Base-by-base conservation (phyloP, 1,140 invertebrate species). In the Physella acuta region DNA sequence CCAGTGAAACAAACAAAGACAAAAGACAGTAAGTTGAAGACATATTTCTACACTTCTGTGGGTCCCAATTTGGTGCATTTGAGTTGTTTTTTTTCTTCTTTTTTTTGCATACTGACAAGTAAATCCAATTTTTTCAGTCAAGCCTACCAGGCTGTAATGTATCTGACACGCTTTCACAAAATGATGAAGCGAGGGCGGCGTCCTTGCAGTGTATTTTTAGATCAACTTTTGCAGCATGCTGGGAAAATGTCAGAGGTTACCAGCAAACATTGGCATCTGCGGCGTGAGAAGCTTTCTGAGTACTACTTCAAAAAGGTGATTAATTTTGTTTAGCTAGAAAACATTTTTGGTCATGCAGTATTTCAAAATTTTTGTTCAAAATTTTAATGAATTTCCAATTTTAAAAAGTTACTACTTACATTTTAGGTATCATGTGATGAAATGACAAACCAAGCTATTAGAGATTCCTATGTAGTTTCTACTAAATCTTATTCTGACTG, bases 121-220 rank as follows among this genome's bases (percentile, higher is more conserved):
- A n/a, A n/a, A n/a, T n/a, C n/a, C n/a, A 49, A 49, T 49, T 14
- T 14, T 14, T 79, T 14, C 77, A 85, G 84, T 59, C 80, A 82
- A 79, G 94, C 94, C 0, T 86, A 92, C 70, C 89, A 90, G 31
- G 93, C 94, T 0, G 89, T 96, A 1, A 90, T 89, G 0, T 92
- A 92, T 14, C 82, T 97, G 24, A 81, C 58, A 59, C 87, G 90
- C 33, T 89, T 95, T 64, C 92, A 94, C 80, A 79, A 84, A 20
- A 89, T 94, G 87, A 89, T 94, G 81, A 91, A 92, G 68, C 88
- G 90, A 63, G 88, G 92, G 70, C 91, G 92, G 0, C 89, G 90
- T 0, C 92, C 91, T 11, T 89, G 90, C 74, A 93, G 92, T 81
- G 84, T 96, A 2, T 94, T 93, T 83, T 86, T 96, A 53, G 92